These are phyloP conservation scores for Paguma larvata DNA, from an alignment of 2,797 vertebrate genomes.

Conservation along the genomic window DNA sequence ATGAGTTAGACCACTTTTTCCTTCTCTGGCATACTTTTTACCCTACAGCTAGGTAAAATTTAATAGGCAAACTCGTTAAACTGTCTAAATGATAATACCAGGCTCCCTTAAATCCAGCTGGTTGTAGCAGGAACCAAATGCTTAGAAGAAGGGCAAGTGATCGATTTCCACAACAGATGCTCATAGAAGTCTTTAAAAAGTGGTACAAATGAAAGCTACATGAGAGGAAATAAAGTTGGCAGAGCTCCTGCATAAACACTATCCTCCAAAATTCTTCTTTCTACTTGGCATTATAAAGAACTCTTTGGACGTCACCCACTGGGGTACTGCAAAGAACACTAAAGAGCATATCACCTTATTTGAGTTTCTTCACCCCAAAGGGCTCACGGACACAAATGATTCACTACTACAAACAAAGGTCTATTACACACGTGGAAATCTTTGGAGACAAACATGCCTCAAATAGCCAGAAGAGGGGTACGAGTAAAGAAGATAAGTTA, in stretches of 20 bases:
- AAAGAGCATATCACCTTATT: background rate
- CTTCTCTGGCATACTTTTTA: background rate
- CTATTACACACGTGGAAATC: background rate
- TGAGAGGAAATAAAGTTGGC: background rate
- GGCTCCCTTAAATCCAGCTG: background rate
- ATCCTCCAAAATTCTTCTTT: background rate
- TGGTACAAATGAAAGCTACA: background rate
- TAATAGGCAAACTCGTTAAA: conserved; percentile 16
- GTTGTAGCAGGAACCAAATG: background rate
- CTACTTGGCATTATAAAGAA: background rate
- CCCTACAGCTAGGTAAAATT: background rate
- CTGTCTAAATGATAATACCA: background rate
- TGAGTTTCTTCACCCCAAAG: background rate
- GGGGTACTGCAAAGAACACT: background rate
- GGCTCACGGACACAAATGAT: background rate
- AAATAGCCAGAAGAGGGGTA: background rate
- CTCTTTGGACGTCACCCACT: background rate
- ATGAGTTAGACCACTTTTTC: background rate
- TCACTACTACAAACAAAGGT: background rate
- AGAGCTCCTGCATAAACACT: background rate
- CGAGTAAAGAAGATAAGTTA: background rate
- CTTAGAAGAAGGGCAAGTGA: background rate
- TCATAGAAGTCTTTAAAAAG: background rate
- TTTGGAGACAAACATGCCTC: background rate
- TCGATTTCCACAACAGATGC: background rate